Conservation (phyloP, 37 sponge, comb jelly and placozoan species). For the Diacarnus erythraeanus region DNA sequence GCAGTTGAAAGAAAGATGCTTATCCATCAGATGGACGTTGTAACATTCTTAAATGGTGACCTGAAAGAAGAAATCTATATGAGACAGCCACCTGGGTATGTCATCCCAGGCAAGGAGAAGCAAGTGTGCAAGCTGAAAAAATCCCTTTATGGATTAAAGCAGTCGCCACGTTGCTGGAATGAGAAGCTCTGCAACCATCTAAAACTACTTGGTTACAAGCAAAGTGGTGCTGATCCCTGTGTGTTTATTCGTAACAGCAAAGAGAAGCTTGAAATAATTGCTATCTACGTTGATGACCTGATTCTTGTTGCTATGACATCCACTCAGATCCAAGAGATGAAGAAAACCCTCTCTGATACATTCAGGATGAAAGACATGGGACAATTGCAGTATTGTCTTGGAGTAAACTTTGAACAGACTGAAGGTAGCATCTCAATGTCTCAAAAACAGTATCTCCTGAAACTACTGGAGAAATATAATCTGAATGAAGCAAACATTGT, state of each 20-base stretch:
- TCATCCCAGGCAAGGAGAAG: not conserved
- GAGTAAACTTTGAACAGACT: constrained; percentile 32
- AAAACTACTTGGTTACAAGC: constrained; percentile 45
- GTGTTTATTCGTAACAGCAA: not conserved
- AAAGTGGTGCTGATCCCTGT: constrained; percentile 56
- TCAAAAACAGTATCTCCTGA: constrained; percentile 46
- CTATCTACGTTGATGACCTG: constrained; percentile 22
- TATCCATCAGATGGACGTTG: constrained; percentile 46
- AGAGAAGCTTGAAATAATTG: not conserved
- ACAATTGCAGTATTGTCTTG: constrained; percentile 46
- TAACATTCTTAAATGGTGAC: constrained; percentile 53
- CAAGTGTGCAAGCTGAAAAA: constrained; percentile 28
- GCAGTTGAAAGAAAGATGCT: constrained; percentile 30
- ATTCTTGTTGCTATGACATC: constrained; percentile 4
- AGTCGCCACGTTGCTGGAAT: constrained; percentile 66
- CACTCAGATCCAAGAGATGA: constrained; percentile 19
- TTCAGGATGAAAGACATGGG: constrained; percentile 69
- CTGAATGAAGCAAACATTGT: constrained; percentile 41
- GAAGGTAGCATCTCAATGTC: constrained; percentile 12
- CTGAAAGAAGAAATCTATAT: constrained; percentile 61
- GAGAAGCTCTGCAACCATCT: constrained; percentile 21
- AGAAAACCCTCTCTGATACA: not conserved
- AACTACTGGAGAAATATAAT: constrained; percentile 31
- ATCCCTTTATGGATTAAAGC: constrained; percentile 39
- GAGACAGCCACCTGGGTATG: constrained; percentile 51